Base-by-base conservation (phyloP, 2,113 vertebrate genomes). In the Chaenocephalus aceratus region DNA sequence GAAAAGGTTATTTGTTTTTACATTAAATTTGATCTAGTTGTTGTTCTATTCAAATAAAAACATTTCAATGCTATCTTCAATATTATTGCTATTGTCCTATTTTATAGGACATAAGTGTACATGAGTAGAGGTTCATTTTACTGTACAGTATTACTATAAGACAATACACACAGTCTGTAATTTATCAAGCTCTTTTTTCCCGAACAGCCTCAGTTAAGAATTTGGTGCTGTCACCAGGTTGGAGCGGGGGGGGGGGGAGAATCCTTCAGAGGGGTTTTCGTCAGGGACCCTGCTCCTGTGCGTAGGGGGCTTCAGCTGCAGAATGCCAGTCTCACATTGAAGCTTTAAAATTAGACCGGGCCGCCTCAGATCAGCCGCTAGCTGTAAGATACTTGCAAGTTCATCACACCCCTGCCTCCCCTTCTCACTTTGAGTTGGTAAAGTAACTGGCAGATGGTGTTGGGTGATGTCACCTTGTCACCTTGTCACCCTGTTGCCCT, bases 401-500 rank as follows among this genome's bases (percentile, higher is more conserved):
- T 80, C 87, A 79, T 61, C 45, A 72, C 77, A 64, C 65, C 62
- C 83, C 69, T 70, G 63, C 84, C 44, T 53, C 41, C 48, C 51
- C 56, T 66, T 62, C 70, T 26, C 49, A 26, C 16, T 56, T 57
- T 52, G 51, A 62, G 68, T 82, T 65, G 57, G 57, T 74, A 44
- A 75, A 63, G 61, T 81, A 63, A 61, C 62, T n/a, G 79, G 66
- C 80, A 68, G 49, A 83, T 84, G 82, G 66, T 10, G 63, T 67
- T 18, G 59, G 68, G 72, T 88, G 88, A 92, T 90, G 91, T 93
- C 90, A 77, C 80, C 85, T 79, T 90, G 91, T 93, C 90, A 77
- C 80, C 85, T 79, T 79, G 84, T 60, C 84, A 75, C 83, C 73
- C 80, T 67, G 34, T 86, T 72, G 61, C 76, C 85, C 77, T 2